These are phyloP conservation scores for Brachionus koreanus DNA, from an alignment of 1,140 invertebrate genomes.

Conservation along the genomic window DNA sequence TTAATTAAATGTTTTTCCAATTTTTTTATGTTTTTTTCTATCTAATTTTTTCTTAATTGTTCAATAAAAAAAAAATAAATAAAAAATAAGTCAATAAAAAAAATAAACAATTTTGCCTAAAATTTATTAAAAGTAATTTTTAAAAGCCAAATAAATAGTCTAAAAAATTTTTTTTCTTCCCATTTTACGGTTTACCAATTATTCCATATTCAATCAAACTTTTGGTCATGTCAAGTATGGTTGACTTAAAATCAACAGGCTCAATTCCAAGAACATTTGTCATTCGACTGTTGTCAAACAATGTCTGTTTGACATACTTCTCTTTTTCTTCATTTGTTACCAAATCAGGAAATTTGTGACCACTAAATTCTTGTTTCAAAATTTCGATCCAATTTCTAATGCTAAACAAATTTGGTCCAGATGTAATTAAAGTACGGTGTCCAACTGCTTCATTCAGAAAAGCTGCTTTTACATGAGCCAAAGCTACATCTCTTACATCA, in stretches of 20 bases:
- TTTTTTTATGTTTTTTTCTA: no score
- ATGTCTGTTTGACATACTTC: background rate
- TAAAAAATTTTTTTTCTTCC: background rate
- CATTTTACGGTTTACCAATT: slow-evolving; percentile 52
- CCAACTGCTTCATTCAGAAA: slow-evolving; percentile 60
- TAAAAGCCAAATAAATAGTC: no score
- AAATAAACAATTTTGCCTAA: no score
- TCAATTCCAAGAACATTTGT: slow-evolving; percentile 57
- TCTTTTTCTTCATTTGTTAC: background rate
- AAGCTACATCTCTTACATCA: slow-evolving; percentile 64
- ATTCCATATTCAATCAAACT: slow-evolving; percentile 60
- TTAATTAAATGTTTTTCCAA: no score
- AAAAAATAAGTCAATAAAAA: no score
- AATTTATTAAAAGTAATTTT: no score
- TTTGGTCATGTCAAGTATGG: slow-evolving; percentile 60
- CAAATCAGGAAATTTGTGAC: background rate
- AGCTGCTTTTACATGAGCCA: slow-evolving; percentile 63
- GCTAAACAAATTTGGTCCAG: background rate
- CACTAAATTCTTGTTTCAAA: background rate
- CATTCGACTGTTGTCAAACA: slow-evolving; percentile 49
- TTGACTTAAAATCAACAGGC: slow-evolving; percentile 55
- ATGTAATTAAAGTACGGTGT: slow-evolving; percentile 17
- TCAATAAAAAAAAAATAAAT: no score
- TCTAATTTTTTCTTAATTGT: no score
- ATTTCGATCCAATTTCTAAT: slow-evolving; percentile 3